Evolutionary conservation across 1,140 invertebrate genomes (phyloP), one percentile per base, ranked within the genome.

Genomic region (Zaprionus vittiger): DNA sequence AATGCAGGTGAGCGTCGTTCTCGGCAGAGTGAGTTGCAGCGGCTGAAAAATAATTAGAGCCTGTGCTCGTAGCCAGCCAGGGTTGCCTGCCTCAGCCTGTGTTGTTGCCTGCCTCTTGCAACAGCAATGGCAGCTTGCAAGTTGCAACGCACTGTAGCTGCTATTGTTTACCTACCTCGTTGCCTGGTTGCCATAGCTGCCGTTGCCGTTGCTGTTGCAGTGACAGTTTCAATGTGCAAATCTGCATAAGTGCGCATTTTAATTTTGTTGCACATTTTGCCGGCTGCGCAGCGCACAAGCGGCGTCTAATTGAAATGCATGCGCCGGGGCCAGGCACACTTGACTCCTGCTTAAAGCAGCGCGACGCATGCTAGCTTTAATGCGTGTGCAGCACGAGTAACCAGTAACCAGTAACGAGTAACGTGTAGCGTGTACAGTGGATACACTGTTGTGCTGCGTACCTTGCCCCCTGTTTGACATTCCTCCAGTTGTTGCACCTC

Each of bases 231-330:
- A 90, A 91, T 91, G 85, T 85, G 85, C 85, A 90, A 90, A 90
- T 90, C 85, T 90, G 85, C 85, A 90, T 90, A 90, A 90, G 89
- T 90, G 86, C 85, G 86, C 85, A 90, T 90, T 90, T 90, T 90
- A 90, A 90, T 90, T 91, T 90, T 91, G 85, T 90, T 90, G 85
- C 85, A 90, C 85, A 90, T 90, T 90, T 89, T 90, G 85, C 85
- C 73, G 86, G 83, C 72, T 81, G 75, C n/a, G 41, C 15, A 41
- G 38, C 69, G 38, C 69, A 73, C 57, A 61, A 77, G 74, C 82
- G 73, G 83, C 81, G 85, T 90, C 85, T 89, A 89, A 89, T 89
- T 89, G 85, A 89, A 89, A 89, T 89, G 85, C 85, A 89, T 64
- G 85, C 85, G 52, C 26, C 34, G 44, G 66, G 28, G 44, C 38